Conservation (phyloP, 2,113 vertebrate genomes). For the Triplophysa dalaica region DNA sequence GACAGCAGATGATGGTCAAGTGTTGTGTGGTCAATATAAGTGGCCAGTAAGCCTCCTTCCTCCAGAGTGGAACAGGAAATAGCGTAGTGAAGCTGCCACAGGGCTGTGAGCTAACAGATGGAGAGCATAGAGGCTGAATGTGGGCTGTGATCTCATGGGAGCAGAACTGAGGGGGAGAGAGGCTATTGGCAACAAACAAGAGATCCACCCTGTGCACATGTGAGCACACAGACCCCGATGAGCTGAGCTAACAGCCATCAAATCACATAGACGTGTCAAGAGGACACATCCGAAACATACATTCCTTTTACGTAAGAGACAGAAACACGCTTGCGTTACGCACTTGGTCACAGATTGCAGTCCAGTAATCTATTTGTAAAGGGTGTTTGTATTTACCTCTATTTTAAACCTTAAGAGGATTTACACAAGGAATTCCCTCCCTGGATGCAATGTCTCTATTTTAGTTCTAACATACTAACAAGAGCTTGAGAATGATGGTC, state of each 20-base stretch:
- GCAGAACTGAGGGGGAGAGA: neutral
- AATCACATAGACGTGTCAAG: neutral
- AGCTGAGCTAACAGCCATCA: neutral
- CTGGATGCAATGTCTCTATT: conserved; percentile 21
- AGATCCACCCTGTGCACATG: conserved; percentile 4
- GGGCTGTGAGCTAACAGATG: conserved; percentile 60
- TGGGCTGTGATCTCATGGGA: conserved; percentile 53
- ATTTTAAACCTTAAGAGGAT: conserved; percentile 23
- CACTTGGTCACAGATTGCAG: neutral
- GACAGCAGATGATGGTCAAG: conserved; percentile 42
- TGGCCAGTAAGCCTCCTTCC: conserved; percentile 27
- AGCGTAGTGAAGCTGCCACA: conserved; percentile 23
- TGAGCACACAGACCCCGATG: neutral
- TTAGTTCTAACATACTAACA: conserved; percentile 19
- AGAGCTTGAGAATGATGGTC: conserved; percentile 4
- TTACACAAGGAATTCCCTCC: conserved; percentile 12
- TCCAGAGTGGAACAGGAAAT: conserved; percentile 36
- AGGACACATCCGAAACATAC: neutral
- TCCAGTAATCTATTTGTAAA: neutral
- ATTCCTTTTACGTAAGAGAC: too few species aligned
- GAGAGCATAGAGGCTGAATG: conserved; percentile 50
- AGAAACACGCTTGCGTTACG: neutral
- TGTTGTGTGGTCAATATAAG: neutral
- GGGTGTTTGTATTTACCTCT: neutral
- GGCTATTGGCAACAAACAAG: neutral